Base-by-base conservation (phyloP, 2,797 vertebrate species). In the Zenarchopterus dispar region DNA sequence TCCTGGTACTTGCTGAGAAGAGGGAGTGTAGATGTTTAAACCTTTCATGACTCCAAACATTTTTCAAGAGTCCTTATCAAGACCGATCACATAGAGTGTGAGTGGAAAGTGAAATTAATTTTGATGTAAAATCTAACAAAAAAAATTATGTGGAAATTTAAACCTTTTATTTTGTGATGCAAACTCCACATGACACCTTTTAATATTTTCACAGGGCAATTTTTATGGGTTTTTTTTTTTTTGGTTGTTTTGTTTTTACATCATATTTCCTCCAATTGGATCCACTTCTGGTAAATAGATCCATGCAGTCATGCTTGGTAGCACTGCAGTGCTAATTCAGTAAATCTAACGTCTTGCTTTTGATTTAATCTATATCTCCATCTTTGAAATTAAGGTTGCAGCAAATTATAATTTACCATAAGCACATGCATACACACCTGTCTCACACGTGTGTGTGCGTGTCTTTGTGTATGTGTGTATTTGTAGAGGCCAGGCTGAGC, bases 401-500 rank as follows among this genome's bases (percentile, higher is more conserved):
- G 48, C 39, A 53, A 67, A 68, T 49, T 58, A 54, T 49, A 73
- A 57, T 78, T 78, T 72, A 73, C 62, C 72, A 67, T 50, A 73
- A 28, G 50, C 68, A 73, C 66, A 70, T 56, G 72, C 61, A 70
- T 26, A 58, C 89, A 88, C 87, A 90, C 87, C 87, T 91, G 87
- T 85, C 78, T 70, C 78, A 82, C 77, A 80, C 33, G 21, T 79
- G 73, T 66, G 70, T 80, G 80, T 63, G 70, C 77, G 80, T 63
- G 17, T 23, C 0, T 47, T 19, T 47, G 45, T 47, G 36, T 39
- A 4, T 39, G 36, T 39, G 62, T 81, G 81, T 91, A 90, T 92
- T 92, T 93, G 91, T 92, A 92, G 90, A 71, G 39, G 70, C 73
- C 54, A 21, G 73, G 51, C 73, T 9, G 31, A 72, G 78, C 91